Percentiles rank a stretch among this genome's conserved stretches.
Evolutionary conservation across 2,797 vertebrate species (phyloP).

Genomic region (Chaenodraco wilsoni): DNA sequence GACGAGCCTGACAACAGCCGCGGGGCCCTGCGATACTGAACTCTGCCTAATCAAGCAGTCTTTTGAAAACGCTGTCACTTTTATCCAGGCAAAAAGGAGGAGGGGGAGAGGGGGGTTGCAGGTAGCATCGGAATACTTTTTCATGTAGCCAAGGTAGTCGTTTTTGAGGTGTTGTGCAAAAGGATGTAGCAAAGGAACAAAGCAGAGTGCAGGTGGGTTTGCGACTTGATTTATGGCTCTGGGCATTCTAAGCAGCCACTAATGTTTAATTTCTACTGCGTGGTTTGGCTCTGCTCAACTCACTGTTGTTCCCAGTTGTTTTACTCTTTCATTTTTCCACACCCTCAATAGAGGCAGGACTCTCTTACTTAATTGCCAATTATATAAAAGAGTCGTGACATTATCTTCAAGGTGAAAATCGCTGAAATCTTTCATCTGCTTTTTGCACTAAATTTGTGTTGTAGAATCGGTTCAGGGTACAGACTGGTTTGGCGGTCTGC

Average conservation of each 20-base stretch:
- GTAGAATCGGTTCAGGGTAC: background rate
- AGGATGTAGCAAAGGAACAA: background rate
- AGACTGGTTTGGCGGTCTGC: background rate
- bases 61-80: conserved; percentile 71
- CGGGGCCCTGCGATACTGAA: conserved; percentile 64
- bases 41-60: conserved; percentile 77
- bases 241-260: conserved; percentile 24
- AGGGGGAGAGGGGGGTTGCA: conserved; percentile 42
- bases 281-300: background rate
- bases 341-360: background rate
- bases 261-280: background rate
- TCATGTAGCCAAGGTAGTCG: background rate
- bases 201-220: conserved; percentile 4
- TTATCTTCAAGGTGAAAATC: background rate
- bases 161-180: conserved; percentile 26
- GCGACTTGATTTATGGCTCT: conserved; percentile 29
- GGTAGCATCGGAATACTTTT: conserved; percentile 40
- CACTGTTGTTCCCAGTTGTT: background rate
- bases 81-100: conserved; percentile 48
- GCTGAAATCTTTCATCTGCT: background rate
- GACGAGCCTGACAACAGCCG: conserved; percentile 75
- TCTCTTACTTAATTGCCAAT: background rate
- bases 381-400: background rate
- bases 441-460: background rate
- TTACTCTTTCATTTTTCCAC: background rate